Evolutionary conservation across 2,113 vertebrate species (phyloP).

Genomic region (Ictidomys tridecemlineatus): DNA sequence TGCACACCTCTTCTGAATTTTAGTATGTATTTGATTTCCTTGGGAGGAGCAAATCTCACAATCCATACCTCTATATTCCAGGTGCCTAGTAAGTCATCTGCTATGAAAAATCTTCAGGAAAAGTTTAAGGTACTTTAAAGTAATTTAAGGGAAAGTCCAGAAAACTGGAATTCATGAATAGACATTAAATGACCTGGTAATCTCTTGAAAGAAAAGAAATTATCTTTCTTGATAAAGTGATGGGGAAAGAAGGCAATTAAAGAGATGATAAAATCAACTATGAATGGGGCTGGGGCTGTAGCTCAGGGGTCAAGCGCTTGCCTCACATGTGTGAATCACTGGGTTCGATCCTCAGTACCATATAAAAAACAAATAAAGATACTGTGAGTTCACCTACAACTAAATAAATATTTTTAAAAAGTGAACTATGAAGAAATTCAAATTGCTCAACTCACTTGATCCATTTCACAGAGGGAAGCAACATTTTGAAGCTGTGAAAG

Average conservation of each 20-base stretch:
- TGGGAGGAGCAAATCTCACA: neutral
- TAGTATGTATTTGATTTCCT: neutral
- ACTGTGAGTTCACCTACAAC: too few relatives aligned
- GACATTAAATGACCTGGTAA: neutral
- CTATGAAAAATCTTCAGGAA: neutral
- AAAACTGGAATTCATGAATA: neutral
- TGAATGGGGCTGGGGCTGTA: neutral
- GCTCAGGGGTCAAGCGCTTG: too few relatives aligned
- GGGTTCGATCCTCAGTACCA: too few relatives aligned
- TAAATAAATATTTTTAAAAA: too few relatives aligned
- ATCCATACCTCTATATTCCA: neutral
- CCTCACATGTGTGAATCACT: too few relatives aligned
- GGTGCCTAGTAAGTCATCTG: neutral
- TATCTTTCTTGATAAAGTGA: constrained; percentile 14
- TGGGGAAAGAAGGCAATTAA: neutral
- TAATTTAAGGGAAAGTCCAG: neutral
- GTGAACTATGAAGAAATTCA: neutral
- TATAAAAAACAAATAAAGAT: too few relatives aligned
- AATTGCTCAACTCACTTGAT: constrained; percentile 6
- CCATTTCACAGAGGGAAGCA: constrained; percentile 74
- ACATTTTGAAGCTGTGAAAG: constrained; percentile 70
- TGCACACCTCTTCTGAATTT: neutral
- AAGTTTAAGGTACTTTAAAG: neutral
- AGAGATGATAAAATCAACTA: neutral
- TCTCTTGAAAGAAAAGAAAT: neutral